A percentile compares a stretch with the other conserved stretches of the same genome.
phyloP scores from a whole-genome alignment of 2,888 invertebrate species.

The Spisula subtruncata region DNA sequence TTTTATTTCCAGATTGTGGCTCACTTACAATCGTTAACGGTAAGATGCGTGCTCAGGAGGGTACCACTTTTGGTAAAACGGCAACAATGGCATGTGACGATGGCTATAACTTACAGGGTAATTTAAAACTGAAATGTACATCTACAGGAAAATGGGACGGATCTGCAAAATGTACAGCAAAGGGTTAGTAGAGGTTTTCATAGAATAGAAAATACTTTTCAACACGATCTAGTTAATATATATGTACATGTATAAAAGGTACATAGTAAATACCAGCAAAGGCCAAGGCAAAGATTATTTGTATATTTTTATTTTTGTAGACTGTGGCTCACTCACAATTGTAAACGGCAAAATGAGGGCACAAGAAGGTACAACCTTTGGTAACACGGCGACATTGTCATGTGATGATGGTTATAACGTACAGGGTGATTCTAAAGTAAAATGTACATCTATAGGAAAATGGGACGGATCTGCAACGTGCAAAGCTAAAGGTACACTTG shows the following conservation, averaged over 20 bases:
- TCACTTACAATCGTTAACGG: not conserved
- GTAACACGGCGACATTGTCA: not conserved
- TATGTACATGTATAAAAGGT: no score
- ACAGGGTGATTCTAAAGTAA: not conserved
- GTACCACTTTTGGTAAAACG: not conserved
- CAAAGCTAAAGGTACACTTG: not conserved
- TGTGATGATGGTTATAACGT: not conserved
- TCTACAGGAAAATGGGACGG: not conserved
- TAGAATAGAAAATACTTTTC: no score
- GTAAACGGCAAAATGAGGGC: not conserved
- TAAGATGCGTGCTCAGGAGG: not conserved
- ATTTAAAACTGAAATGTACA: not conserved
- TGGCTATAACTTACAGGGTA: not conserved
- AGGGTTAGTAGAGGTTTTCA: no score
- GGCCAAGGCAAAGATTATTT: no score
- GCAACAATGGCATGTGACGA: not conserved
- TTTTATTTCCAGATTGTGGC: not conserved
- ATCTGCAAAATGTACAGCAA: no score
- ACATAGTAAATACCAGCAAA: no score
- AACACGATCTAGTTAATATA: no score
- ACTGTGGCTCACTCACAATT: not conserved
- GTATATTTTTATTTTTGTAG: no score
- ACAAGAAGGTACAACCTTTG: not conserved
- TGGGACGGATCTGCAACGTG: conserved; percentile 7
- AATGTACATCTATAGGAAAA: not conserved